phyloP scores from a whole-genome alignment of 2,797 vertebrate species.

The Sebastolobus alascanus region DNA sequence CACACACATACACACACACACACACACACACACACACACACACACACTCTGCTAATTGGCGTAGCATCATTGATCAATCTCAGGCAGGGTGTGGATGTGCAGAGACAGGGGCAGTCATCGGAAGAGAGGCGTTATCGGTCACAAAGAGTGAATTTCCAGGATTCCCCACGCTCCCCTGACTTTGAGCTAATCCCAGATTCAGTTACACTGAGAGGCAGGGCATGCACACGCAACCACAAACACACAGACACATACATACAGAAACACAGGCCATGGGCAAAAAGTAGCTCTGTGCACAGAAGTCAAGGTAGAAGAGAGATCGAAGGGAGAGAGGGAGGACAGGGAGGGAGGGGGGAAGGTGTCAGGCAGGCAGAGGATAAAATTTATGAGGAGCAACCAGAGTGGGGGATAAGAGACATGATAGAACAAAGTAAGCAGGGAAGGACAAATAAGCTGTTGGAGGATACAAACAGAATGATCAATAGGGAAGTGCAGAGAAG shows the following conservation, averaged over 20 bases:
- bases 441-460: constrained; percentile 62
- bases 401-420: constrained; percentile 44
- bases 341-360: background rate
- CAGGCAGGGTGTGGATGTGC: constrained; percentile 30
- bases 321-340: constrained; percentile 9
- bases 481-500: constrained; percentile 44
- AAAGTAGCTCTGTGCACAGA: constrained; percentile 30
- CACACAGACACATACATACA: background rate
- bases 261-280: constrained; percentile 7
- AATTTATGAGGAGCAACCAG: constrained; percentile 58
- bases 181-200: constrained; percentile 69
- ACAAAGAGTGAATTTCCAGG: constrained; percentile 63
- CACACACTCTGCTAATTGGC: constrained; percentile 59
- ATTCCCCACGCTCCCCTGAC: constrained; percentile 69
- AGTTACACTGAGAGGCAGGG: constrained; percentile 37
- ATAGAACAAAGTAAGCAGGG: constrained; percentile 62
- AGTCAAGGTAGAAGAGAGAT: constrained; percentile 45
- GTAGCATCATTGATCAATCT: constrained; percentile 57
- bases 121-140: constrained; percentile 56
- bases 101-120: constrained; percentile 38
- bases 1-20: background rate
- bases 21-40: background rate
- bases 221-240: constrained; percentile 6
- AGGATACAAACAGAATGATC: constrained; percentile 67
- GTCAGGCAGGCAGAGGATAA: constrained; percentile 21